Evolutionary conservation across 2,888 invertebrate genomes (phyloP), one percentile per base, ranked within the genome.

Genomic region (Bruchidius siliquastri): DNA sequence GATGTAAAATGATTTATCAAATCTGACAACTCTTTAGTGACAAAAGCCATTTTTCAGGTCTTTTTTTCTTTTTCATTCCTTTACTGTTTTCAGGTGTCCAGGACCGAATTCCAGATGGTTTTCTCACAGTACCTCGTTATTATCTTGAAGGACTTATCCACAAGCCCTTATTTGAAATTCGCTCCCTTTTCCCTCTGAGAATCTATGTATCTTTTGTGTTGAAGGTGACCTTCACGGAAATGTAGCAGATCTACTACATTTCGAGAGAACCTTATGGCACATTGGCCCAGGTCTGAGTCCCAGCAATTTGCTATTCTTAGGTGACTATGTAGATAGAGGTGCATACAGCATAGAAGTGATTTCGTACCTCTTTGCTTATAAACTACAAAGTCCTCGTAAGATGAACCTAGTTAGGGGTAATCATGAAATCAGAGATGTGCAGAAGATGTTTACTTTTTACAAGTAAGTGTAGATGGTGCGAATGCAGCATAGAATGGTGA

Each of bases 181-280:
- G 2, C 26, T 26, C 26, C 26, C 26, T 26, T 26, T 20, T 68
- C 21, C n/a, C 67, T n/a, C n/a, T n/a, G n/a, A n/a, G n/a, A n/a
- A n/a, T n/a, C n/a, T n/a, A n/a, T n/a, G n/a, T n/a, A n/a, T n/a
- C n/a, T n/a, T n/a, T n/a, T n/a, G n/a, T 26, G 26, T 68, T 68
- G 1, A n/a, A 91, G 93, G 94, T 6, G 94, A 94, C 82, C 87
- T 94, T 67, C 94, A 94, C 86, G 94, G 94, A 21, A 94, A 93
- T 84, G 90, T 91, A 76, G 85, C 87, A 10, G 93, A 94, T 78
- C 86, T 94, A 49, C 86, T 92, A 8, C 88, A 90, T 71, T 92
- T 93, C 87, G 93, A 94, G 84, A 88, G 89, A 75, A 88, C 90
- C 0, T 85, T 94, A 20, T 94, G 94, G 94, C 88, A 91, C 21